Evolutionary conservation across 2,797 vertebrate genomes (phyloP), one percentile per base, ranked within the genome.

Genomic region (Aselliscus stoliczkanus): DNA sequence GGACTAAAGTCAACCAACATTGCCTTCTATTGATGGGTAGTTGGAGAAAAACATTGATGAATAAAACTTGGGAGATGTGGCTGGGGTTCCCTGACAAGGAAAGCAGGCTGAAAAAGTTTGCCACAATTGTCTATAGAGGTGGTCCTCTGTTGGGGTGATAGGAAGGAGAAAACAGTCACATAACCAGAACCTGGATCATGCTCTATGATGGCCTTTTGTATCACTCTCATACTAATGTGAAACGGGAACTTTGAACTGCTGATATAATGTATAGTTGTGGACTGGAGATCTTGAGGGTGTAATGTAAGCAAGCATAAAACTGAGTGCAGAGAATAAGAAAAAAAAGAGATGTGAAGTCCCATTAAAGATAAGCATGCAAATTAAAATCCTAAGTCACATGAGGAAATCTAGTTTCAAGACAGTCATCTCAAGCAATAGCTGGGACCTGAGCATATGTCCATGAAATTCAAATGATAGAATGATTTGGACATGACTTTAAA

Each of bases 401-500:
- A 94, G 18, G 34, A 85, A 85, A 64, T 70, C 29, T 84, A 44
- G 44, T 90, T 94, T 25, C 34, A 62, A 85, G 72, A 62, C 10
- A 77, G 88, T 42, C 44, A 20, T 85, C n/a, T 84, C 54, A 84
- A 60, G 62, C 29, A 60, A 84, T 37, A 70, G 29, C 79, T 62
- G 44, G 29, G 64, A 75, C 37, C 79, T 44, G 50, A 79, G 34
- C 39, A 37, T 85, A 31, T 79, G 44, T 54, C 64, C 31, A 25
- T 44, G 54, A 79, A 85, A 85, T 70, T 90, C 80, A 90, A 94
- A 90, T 85, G 76, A 90, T 9, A 79, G 72, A 69, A 70, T 60
- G 31, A 94, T 85, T 79, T 90, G 56, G n/a, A 70, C 34, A 72
- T 79, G 34, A 54, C 73, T 64, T 54, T 90, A 79, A 82, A 82